Percentiles rank a stretch among this genome's conserved stretches.
Evolutionary conservation across 2,888 invertebrate species (phyloP).

Genomic region (Didymodactylos carnosus): DNA sequence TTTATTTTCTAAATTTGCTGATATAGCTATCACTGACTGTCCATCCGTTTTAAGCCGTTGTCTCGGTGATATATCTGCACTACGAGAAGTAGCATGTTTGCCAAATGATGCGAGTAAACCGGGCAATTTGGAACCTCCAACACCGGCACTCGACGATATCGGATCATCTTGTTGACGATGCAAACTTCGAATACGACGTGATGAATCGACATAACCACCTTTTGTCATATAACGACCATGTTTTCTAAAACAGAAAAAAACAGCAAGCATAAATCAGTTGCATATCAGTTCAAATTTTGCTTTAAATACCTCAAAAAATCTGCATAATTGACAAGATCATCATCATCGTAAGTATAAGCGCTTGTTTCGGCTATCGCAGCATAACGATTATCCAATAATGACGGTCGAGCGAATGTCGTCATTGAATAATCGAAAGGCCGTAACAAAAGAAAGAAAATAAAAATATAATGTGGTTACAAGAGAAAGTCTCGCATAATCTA

Average conservation of each 20-base stretch:
- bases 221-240: constrained; percentile 11
- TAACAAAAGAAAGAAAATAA: too few relatives aligned
- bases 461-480: too few relatives aligned
- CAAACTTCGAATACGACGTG: constrained; percentile 1
- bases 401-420: constrained; percentile 1
- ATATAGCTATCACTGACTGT: background rate
- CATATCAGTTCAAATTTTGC: background rate
- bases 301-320: constrained; percentile 8
- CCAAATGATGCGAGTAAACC: background rate
- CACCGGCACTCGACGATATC: background rate
- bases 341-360: constrained; percentile 8
- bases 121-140: background rate
- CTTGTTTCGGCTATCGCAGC: constrained; percentile 8
- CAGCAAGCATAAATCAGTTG: background rate
- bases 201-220: constrained; percentile 10
- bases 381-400: constrained; percentile 8
- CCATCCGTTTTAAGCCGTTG: background rate
- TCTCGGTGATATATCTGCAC: background rate
- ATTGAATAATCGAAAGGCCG: too few relatives aligned
- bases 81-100: background rate
- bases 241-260: background rate
- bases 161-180: constrained; percentile 9
- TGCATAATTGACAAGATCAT: constrained; percentile 11
- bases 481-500: too few relatives aligned
- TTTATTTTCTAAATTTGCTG: constrained; percentile 19